Base-by-base conservation (phyloP, 2,888 invertebrate genomes). In the Mesoligia furuncula region DNA sequence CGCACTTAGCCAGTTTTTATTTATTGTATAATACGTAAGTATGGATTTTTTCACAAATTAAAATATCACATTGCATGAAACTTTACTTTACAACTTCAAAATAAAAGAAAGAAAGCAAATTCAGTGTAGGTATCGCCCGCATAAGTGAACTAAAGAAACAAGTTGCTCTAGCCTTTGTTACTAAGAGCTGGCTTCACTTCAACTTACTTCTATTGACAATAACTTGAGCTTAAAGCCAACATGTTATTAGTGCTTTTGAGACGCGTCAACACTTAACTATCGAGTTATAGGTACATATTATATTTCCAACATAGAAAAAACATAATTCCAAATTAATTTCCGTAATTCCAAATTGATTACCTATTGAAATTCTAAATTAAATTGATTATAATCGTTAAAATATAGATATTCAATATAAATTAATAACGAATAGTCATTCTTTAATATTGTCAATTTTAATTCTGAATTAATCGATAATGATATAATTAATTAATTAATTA, bases 161-260 rank as follows among this genome's bases (percentile, higher is more conserved):
- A 84, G 69, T 84, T 73, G 36, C 61, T 75, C n/a, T 36, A 83
- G 65, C 72, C 42, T 72, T 79, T 79, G 51, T 59, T 65, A 54
- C 59, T 74, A 27, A 54, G 45, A 68, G 45, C 72, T 70, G 59
- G 54, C 36, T 75, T 72, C 64, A 75, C 68, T 65, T 73, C 75
- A 75, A 62, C 36, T 65, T 4, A 27, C 39, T 13, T 54, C 27
- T 83, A 72, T 69, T 75, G 72, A 69, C 75, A 79, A 64, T 31
- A 70, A 74, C 79, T 62, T n/a, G 61, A 66, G 72, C 27, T 51
- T 48, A 65, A 62, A 84, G 45, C 45, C 27, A 57, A 74, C 64
- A 65, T 54, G 68, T 39, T 78, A 77, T 82, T 76, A 71, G 51
- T 59, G 27, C 48, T 70, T 62, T 61, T 51, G 27, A 42, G 13